These are phyloP conservation scores for Drosophila bocki DNA, from an alignment of 1,140 invertebrate genomes.

Conservation along the genomic window DNA sequence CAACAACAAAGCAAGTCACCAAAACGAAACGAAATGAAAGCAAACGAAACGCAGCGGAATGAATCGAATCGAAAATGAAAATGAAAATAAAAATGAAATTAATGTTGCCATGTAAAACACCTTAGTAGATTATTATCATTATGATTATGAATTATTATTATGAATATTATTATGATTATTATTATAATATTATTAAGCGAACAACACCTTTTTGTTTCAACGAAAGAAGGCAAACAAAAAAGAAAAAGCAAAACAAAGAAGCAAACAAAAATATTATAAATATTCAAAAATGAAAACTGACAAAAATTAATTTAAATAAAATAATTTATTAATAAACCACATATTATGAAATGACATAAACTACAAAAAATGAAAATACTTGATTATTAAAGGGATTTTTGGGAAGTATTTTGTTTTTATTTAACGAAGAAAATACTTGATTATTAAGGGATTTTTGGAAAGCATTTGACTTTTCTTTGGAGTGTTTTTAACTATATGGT, in stretches of 20 bases:
- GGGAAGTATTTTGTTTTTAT: no score
- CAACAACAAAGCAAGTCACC: constrained; percentile 22
- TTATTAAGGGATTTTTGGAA: not conserved
- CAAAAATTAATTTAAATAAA: constrained; percentile 80
- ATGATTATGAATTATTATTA: constrained; percentile 50
- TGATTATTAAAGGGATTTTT: not conserved
- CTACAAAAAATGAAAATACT: not conserved
- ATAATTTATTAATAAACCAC: constrained; percentile 84
- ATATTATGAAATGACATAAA: constrained; percentile 81
- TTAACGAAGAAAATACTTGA: no score
- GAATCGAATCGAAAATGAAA: constrained; percentile 30
- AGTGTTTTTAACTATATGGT: not conserved
- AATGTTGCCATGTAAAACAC: constrained; percentile 80
- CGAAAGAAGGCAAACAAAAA: constrained; percentile 34
- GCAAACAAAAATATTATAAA: constrained; percentile 76
- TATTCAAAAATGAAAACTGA: constrained; percentile 78
- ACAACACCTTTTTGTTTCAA: constrained; percentile 68
- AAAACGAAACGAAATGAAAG: constrained; percentile 8
- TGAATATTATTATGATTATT: constrained; percentile 43
- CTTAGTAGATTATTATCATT: constrained; percentile 70
- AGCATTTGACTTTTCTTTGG: not conserved
- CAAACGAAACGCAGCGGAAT: constrained; percentile 4
- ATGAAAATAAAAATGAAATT: constrained; percentile 56
- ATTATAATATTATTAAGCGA: constrained; percentile 77
- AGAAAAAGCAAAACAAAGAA: constrained; percentile 5